Base-by-base conservation (phyloP, 2,113 vertebrate genomes). In the Chlamydotis undulata region DNA sequence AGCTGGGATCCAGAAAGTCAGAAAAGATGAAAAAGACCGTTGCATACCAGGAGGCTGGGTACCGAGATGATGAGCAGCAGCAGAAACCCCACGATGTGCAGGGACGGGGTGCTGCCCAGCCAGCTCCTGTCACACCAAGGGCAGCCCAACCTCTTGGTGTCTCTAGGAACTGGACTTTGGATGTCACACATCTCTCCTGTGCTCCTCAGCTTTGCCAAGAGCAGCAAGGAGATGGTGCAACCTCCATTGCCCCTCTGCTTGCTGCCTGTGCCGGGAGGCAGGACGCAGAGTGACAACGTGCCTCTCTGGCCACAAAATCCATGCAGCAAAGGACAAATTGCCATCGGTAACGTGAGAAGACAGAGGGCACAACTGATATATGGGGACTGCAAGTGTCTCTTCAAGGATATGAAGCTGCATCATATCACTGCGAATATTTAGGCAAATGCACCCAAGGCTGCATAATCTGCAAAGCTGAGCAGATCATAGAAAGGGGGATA, bases 231-330 rank as follows among this genome's bases (percentile, higher is more conserved):
- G 52, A 33, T 12, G 4, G 6, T 4, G 1, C 57, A 83, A 23
- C 12, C 26, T 37, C 15, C 35, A 7, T 6, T 86, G 31, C 17
- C 57, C 7, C 37, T 83, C 35, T 57, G 37, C 49, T 80, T 1
- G 0, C 18, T 70, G 63, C n/a, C 75, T 0, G 0, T 63, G 56
- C 9, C 0, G 0, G 24, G 37, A 47, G 31, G n/a, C 43, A 35
- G 53, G 69, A 63, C 1, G 1, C 18, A 43, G 35, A 57, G 29
- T 59, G 60, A 63, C 47, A 39, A 77, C 78, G 19, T 53, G 31
- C 63, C 19, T 65, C 63, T 80, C 53, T n/a, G 71, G 52, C 22
- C 78, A 65, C 14, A 8, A 7, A 81, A 26, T 29, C 49, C 69
- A 18, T 33, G 8, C 23, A 56, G 50, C 37, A 45, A 50, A 74